phyloP scores from a whole-genome alignment of 1,140 invertebrate genomes.

The Drosophila ironensis region DNA sequence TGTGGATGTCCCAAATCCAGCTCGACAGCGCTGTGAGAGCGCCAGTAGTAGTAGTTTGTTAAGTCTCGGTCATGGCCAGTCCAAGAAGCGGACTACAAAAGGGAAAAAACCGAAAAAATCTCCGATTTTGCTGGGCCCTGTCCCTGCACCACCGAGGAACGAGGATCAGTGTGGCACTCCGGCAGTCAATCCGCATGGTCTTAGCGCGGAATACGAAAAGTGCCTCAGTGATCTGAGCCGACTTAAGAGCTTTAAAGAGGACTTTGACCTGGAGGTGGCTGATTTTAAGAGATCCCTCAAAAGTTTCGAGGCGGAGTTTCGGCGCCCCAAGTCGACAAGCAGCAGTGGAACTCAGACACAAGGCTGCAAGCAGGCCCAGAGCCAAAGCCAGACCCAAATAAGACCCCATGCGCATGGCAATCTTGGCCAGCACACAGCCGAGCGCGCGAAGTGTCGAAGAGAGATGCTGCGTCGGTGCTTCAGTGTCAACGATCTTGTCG shows the following conservation, averaged over 20 bases:
- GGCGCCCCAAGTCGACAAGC: constrained; percentile 54
- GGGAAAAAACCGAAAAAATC: constrained; percentile 47
- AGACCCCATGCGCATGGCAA: constrained; percentile 5
- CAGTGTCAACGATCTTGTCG: constrained; percentile 63
- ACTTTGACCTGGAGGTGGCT: constrained; percentile 64
- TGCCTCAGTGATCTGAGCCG: constrained; percentile 53
- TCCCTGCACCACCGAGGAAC: not conserved
- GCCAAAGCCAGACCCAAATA: constrained; percentile 1
- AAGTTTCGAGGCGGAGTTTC: constrained; percentile 63
- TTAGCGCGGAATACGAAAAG: constrained; percentile 63
- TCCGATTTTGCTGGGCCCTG: constrained; percentile 3
- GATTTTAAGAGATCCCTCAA: constrained; percentile 70
- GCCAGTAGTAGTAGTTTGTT: constrained; percentile 35
- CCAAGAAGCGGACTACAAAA: constrained; percentile 43
- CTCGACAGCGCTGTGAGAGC: constrained; percentile 31
- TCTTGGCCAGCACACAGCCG: constrained; percentile 43
- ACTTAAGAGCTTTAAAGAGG: constrained; percentile 64
- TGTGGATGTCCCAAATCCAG: not conserved
- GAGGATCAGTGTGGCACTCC: not conserved
- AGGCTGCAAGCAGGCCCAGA: too few relatives aligned
- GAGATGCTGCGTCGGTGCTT: constrained; percentile 61
- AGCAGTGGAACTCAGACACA: constrained; percentile 42
- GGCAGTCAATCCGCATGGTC: constrained; percentile 23
- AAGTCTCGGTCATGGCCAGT: constrained; percentile 18
- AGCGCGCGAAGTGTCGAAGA: constrained; percentile 54